Evolutionary conservation across 2,888 invertebrate species (phyloP), one percentile per base, ranked within the genome.

Genomic region (Caenorhabditis japonica): DNA sequence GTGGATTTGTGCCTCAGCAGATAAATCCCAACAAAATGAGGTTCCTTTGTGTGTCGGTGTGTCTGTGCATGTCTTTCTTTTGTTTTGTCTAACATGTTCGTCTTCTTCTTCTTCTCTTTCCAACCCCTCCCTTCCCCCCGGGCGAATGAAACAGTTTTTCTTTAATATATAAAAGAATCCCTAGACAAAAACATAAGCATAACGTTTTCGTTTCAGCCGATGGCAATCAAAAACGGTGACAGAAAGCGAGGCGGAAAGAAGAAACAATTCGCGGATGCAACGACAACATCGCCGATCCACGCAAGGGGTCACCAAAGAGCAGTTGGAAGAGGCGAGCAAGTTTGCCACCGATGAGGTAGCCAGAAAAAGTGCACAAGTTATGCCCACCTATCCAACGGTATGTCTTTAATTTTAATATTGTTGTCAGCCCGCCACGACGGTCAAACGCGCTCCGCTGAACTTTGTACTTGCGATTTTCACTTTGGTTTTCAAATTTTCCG

Each of bases 221-320:
- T 85, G 82, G 81, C 84, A 84, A 75, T 83, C 84, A 39, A 82
- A 84, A 39, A 75, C 83, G 12, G 80, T 82, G 15, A 80, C 82
- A 25, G 86, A 87, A 59, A 83, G 83, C 49, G 86, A 87, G 55
- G 83, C 86, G 10, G 86, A 86, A 49, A 64, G 86, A 10, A 75
- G 85, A 15, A 83, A 82, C 39, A 84, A 85, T 21, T 77, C 86
- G 4, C 64, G 83, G 19, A 77, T 85, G 76, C 84, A 87, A 58
- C 75, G 86, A 23, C 80, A 80, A 44, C 80, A 83, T 36, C 75
- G 86, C 27, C 79, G 85, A 2, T 85, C 84, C 4, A 85, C 85
- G 1, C 85, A 86, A 62, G 84, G 83, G 12, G 83, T 85, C 60
- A 85, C 85, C 4, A 80, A 81, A 61, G 80, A 82, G 33, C 82